Evolutionary conservation across 2,888 invertebrate genomes (phyloP), one percentile per base, ranked within the genome.

Genomic region (Subacronicta megacephala): DNA sequence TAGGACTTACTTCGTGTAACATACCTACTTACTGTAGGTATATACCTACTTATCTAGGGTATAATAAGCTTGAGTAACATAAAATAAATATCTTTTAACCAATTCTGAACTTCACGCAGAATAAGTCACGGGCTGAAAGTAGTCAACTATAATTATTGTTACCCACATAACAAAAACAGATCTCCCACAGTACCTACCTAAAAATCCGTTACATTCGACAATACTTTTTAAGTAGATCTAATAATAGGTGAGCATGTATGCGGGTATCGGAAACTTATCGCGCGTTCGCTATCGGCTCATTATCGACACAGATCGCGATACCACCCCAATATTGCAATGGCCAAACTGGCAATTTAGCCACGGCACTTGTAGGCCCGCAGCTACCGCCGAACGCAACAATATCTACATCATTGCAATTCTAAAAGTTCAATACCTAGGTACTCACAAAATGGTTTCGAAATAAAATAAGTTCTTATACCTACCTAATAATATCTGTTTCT

Each of bases 191-290:
- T 52, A 61, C 62, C 57, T 52, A 61, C 62, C 57, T 53, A 68
- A 64, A 75, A 78, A 72, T 75, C 58, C 76, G 78, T 80, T 78
- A 72, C 58, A 46, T 56, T 46, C 23, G 50, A 78, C 77, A 81
- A 82, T 76, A n/a, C n/a, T n/a, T n/a, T n/a, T n/a, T n/a, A n/a
- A 62, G 57, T 43, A 52, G 35, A 66, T 68, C 62, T 75, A 74
- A 78, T 82, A 80, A 77, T 80, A 81, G 78, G 73, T 69, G 45
- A 29, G 64, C 52, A 26, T 56, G 51, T 53, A 85, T 86, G 83
- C 87, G 85, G 85, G 87, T 71, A 67, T 78, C 72, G 75, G 69
- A 51, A 69, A 58, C 68, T 61, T 63, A 62, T 70, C 62, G 51
- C 41, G 50, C 49, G 56, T 26, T 56, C 41, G 61, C 37, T 73